A percentile compares a stretch with the other conserved stretches of the same genome.
phyloP scores from a whole-genome alignment of 2,888 invertebrate genomes.

The Phania funesta region DNA sequence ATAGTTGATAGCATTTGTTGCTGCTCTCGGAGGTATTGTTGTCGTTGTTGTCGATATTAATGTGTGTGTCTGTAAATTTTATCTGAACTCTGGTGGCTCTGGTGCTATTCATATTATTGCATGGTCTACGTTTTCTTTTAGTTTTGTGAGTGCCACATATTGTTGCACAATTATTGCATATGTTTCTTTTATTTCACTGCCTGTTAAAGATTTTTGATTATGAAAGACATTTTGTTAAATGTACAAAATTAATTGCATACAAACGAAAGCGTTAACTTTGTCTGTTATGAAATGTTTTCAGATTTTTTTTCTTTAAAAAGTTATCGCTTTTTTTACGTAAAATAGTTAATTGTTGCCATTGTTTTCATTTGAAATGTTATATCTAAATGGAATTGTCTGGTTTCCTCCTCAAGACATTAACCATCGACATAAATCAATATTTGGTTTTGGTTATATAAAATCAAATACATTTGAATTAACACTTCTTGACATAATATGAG shows the following conservation, averaged over 20 bases:
- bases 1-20: slow-evolving; percentile 12
- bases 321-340: background rate
- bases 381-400: too few relatives aligned
- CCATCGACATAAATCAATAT: too few relatives aligned
- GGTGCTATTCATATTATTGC: slow-evolving; percentile 6
- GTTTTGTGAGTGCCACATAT: slow-evolving; percentile 15
- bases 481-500: slow-evolving; percentile 47
- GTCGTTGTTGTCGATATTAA: background rate
- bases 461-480: slow-evolving; percentile 59
- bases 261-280: background rate
- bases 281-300: slow-evolving; percentile 25
- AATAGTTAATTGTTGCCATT: background rate
- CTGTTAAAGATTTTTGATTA: slow-evolving; percentile 44
- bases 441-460: slow-evolving; percentile 50
- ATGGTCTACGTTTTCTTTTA: slow-evolving; percentile 14
- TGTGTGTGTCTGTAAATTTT: slow-evolving; percentile 12
- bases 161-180: slow-evolving; percentile 46
- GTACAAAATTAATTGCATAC: background rate
- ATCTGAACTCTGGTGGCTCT: slow-evolving; percentile 28
- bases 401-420: too few relatives aligned
- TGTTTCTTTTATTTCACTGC: slow-evolving; percentile 13
- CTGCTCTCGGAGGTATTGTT: background rate
- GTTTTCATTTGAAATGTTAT: too few relatives aligned
- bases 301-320: background rate
- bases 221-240: slow-evolving; percentile 41